Evolutionary conservation across 2,797 vertebrate genomes (phyloP), one percentile per base, ranked within the genome.

Genomic region (Acanthis flammea): DNA sequence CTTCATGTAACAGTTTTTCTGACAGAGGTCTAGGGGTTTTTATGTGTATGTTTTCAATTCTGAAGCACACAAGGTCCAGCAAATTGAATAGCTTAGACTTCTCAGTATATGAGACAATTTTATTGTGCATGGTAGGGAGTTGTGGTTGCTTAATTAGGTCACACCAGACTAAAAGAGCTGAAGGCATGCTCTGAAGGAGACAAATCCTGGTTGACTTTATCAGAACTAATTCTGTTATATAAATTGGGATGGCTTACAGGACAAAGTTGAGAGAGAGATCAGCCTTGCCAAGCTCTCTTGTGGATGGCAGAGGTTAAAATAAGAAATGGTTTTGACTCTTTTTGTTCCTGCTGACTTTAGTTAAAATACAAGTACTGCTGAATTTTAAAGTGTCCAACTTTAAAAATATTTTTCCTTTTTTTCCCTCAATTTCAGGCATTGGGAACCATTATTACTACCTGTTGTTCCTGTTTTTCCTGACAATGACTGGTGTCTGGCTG

Each of bases 371-470:
- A 71, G 42, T 87, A 35, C 16, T 61, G n/a, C 30, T 92, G 41
- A 44, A 62, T 48, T 86, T 75, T 53, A 77, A 86, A 77, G 35
- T 71, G 28, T 70, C 47, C 47, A 62, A 7, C 53, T 8, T 66
- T 7, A 58, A 88, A 82, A 79, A 7, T 54, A 91, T 77, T 92
- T 94, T 86, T 22, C 18, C 24, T 72, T 35, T 60, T 60, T 10
- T 22, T 1, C 5, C 44, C 14, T 77, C 91, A 51, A 87, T 86
- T 87, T 47, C 83, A 99, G 99, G 99, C 78, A 97, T 98, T 57
- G 99, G 99, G 95, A 99, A 99, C 96, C 99, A 99, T 95, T 97
- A 95, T 85, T 99, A 98, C 97, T 99, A 98, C 86, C 71, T 99
- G 31, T 95, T 98, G 55, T 99, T 99, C 76, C 97, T 99, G 72